Conservation (phyloP, 2,888 invertebrate genomes). For the Hirtodrosophila duncani region DNA sequence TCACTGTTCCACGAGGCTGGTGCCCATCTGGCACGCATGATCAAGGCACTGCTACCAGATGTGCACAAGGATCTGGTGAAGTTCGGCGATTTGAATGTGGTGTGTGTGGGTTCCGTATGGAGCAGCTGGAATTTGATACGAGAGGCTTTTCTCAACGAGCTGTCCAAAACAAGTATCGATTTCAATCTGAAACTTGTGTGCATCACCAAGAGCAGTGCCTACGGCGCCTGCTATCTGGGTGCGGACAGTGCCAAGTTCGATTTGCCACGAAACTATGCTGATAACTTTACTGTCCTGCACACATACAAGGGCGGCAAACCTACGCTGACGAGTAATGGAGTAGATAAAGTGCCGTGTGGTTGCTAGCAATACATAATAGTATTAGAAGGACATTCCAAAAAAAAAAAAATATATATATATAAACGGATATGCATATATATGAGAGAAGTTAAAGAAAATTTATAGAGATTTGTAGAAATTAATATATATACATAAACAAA, state of each 20-base stretch:
- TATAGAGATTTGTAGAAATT: too few relatives aligned
- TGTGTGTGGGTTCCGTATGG: slow-evolving; percentile 98
- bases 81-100: slow-evolving; percentile 82
- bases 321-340: slow-evolving; percentile 30
- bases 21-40: slow-evolving; percentile 82
- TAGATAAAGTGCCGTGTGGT: neutral
- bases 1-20: slow-evolving; percentile 87
- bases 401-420: too few relatives aligned
- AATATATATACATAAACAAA: slow-evolving; percentile 1
- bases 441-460: too few relatives aligned
- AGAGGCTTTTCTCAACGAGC: slow-evolving; percentile 83
- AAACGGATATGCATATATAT: too few relatives aligned
- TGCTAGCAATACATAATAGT: slow-evolving; percentile 4
- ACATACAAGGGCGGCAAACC: slow-evolving; percentile 38
- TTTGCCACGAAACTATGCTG: slow-evolving; percentile 85
- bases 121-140: slow-evolving; percentile 91
- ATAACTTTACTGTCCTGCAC: slow-evolving; percentile 84
- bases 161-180: slow-evolving; percentile 77
- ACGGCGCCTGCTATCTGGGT: slow-evolving; percentile 92
- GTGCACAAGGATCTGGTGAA: slow-evolving; percentile 80
- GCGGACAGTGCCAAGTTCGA: slow-evolving; percentile 84
- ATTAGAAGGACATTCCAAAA: slow-evolving; percentile 18
- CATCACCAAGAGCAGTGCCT: slow-evolving; percentile 86
- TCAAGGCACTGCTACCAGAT: slow-evolving; percentile 82
- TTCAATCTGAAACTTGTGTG: slow-evolving; percentile 82